Evolutionary conservation across 2,888 invertebrate genomes (phyloP).

Genomic region (Ametastegia equiseti): DNA sequence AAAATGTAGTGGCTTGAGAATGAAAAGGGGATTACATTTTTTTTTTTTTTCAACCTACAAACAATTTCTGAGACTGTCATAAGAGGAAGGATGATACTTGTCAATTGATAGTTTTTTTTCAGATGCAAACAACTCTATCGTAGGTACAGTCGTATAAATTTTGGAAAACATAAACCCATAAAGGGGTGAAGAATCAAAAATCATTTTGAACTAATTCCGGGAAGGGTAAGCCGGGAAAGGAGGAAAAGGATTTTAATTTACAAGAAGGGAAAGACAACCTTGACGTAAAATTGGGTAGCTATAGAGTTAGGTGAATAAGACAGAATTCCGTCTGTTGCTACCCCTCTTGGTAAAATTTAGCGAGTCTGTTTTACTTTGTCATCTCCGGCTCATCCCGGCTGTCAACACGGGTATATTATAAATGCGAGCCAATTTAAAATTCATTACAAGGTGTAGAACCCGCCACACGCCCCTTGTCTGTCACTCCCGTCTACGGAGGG

Average conservation of each 20-base stretch:
- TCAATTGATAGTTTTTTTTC: too few species aligned
- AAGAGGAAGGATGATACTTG: too few species aligned
- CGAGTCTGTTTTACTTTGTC: constrained; percentile 71
- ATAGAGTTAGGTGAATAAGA: constrained; percentile 28
- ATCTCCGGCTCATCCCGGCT: constrained; percentile 70
- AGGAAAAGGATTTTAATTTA: constrained; percentile 13
- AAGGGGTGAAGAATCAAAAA: background rate
- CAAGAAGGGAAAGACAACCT: background rate
- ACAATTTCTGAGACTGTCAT: background rate
- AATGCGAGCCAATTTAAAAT: constrained; percentile 75
- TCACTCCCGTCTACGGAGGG: constrained; percentile 63
- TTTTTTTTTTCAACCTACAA: background rate
- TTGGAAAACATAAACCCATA: too few species aligned
- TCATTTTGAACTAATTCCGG: background rate
- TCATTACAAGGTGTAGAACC: constrained; percentile 69
- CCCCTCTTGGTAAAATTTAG: constrained; percentile 62
- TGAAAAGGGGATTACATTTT: too few species aligned
- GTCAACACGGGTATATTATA: constrained; percentile 72
- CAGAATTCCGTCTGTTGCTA: constrained; percentile 31
- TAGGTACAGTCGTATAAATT: too few species aligned
- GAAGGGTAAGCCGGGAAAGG: background rate
- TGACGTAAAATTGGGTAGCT: constrained; percentile 23
- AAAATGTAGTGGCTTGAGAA: too few species aligned
- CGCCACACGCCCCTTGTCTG: constrained; percentile 59
- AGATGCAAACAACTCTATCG: too few species aligned